phyloP scores from a whole-genome alignment of 2,113 vertebrate genomes.

The Crotalus helleri region DNA sequence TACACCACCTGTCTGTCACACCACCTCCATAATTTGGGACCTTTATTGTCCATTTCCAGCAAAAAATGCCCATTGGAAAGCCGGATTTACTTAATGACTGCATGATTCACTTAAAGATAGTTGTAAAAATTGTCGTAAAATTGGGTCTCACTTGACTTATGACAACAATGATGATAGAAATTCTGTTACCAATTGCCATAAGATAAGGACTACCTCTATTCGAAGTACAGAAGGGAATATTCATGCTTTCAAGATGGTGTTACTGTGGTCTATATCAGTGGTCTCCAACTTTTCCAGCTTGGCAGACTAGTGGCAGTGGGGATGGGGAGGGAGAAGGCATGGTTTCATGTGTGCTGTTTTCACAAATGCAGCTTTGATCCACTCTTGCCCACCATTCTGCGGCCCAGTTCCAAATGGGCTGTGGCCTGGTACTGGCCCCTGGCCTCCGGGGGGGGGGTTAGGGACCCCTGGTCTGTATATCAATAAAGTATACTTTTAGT shows the following conservation, averaged over 20 bases:
- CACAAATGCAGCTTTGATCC: neutral
- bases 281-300: neutral
- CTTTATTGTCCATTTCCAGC: neutral
- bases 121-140: neutral
- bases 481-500: neutral
- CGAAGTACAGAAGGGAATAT: neutral
- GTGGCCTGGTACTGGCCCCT: neutral
- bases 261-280: neutral
- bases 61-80: neutral
- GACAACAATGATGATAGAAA: neutral
- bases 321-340: neutral
- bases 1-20: neutral
- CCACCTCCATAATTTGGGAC: neutral
- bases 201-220: neutral
- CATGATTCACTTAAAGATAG: neutral
- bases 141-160: neutral
- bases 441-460: neutral
- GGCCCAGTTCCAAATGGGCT: neutral
- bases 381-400: neutral
- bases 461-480: neutral
- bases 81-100: neutral
- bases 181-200: neutral
- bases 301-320: neutral
- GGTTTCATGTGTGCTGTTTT: neutral
- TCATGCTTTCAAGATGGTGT: neutral